phyloP scores from a whole-genome alignment of 2,888 invertebrate genomes.

The Unio pictorum region DNA sequence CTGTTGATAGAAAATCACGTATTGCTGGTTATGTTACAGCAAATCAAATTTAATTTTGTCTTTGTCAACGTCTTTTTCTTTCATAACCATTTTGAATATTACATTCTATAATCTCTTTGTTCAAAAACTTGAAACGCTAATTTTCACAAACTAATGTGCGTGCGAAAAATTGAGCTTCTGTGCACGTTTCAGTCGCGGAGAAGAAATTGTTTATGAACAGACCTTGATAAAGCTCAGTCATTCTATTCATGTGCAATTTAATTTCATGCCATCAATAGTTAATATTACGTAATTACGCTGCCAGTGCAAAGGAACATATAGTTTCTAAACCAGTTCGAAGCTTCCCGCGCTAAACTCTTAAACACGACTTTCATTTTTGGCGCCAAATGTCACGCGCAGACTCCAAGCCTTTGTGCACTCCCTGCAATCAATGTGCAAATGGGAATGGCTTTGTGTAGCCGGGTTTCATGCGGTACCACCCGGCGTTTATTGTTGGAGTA shows the following conservation, averaged over 20 bases:
- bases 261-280: too few relatives aligned
- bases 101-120: slow-evolving; percentile 35
- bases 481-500: not conserved
- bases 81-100: slow-evolving; percentile 34
- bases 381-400: slow-evolving; percentile 15
- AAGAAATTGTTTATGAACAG: too few relatives aligned
- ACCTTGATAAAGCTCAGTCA: too few relatives aligned
- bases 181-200: too few relatives aligned
- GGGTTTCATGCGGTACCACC: not conserved
- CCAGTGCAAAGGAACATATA: too few relatives aligned
- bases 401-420: slow-evolving; percentile 8
- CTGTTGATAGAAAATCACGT: too few relatives aligned
- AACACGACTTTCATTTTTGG: slow-evolving; percentile 15
- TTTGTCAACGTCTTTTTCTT: slow-evolving; percentile 8
- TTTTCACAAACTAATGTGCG: too few relatives aligned
- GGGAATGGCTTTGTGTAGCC: not conserved
- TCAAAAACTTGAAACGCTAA: not conserved
- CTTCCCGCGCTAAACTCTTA: slow-evolving; percentile 13
- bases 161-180: too few relatives aligned
- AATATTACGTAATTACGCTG: too few relatives aligned
- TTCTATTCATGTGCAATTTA: too few relatives aligned
- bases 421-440: not conserved
- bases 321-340: not conserved
- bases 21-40: too few relatives aligned
- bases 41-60: too few relatives aligned